Evolutionary conservation across 2,797 vertebrate genomes (phyloP), one percentile per base, ranked within the genome.

Genomic region (Squalus acanthias): DNA sequence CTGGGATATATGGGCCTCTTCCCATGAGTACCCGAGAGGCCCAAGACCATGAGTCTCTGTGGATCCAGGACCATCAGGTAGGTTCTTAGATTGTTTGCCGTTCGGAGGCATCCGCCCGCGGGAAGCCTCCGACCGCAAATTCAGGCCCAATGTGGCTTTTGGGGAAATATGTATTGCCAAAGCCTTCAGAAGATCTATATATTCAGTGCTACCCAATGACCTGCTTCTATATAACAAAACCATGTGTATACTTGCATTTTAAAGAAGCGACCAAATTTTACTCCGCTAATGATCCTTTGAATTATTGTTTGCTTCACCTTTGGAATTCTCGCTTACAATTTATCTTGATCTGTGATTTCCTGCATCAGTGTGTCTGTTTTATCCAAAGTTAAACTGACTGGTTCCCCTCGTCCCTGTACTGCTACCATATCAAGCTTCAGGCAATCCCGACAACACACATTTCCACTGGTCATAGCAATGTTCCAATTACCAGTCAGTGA

Each of bases 101-200:
- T 39, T 39, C 39, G 39, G 39, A 39, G 39, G 39, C 39, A 39
- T 39, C 39, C 39, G 39, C 39, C 39, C 39, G 39, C 0, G 39
- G 39, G 39, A 39, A 39, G 39, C 39, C 39, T 39, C 39, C 39
- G 39, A 39, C 39, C 39, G 39, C 39, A 39, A 39, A 39, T 39
- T 39, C 39, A 39, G 39, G 39, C 39, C 39, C 39, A 39, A 93
- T 65, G 20, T 24, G 65, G n/a, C 15, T 69, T 39, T 93, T n/a
- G 7, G 29, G 60, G 22, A 93, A 67, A n/a, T 20, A 92, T 67
- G 2, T 24, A 46, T 8, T 69, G 91, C n/a, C 63, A 46, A 46
- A 93, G 65, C n/a, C n/a, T 93, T 46, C 63, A 93, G 57, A 60
- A 60, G 26, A 67, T 93, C 63, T 93, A 67, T 69, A 93, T 93